phyloP scores from a whole-genome alignment of 1,140 invertebrate genomes.

The Globodera rostochiensis region DNA sequence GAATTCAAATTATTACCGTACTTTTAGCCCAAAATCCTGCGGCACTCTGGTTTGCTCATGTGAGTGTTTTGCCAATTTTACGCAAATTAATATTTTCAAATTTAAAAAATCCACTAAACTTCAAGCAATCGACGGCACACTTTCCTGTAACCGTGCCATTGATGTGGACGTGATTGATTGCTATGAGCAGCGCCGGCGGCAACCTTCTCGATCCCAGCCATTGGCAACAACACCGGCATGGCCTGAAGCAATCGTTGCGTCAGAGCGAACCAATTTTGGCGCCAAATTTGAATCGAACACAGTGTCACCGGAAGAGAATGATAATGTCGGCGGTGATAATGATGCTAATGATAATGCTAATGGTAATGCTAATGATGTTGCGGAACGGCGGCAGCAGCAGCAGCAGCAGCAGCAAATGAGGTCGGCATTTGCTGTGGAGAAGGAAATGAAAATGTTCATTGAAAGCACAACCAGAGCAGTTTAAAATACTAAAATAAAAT shows the following conservation, averaged over 20 bases:
- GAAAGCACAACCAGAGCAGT: neutral
- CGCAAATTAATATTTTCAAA: neutral
- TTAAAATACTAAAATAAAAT: neutral
- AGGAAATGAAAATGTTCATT: neutral
- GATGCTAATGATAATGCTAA: neutral
- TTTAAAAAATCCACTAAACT: neutral
- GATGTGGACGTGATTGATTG: conserved; percentile 53
- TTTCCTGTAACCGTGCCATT: conserved; percentile 50
- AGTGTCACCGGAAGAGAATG: neutral
- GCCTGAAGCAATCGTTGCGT: neutral
- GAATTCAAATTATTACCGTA: neutral
- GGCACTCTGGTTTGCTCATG: conserved; percentile 50
- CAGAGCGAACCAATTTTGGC: neutral
- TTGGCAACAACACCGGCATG: neutral
- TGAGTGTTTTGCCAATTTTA: conserved; percentile 30
- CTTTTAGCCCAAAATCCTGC: conserved; percentile 50
- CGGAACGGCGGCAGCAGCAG: too few species aligned
- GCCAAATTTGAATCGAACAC: neutral
- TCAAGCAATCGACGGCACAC: conserved; percentile 41
- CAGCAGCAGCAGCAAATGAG: neutral
- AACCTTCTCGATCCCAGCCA: neutral
- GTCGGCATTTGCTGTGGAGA: neutral
- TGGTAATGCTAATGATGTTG: too few species aligned
- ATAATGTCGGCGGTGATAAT: neutral
- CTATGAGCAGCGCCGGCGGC: conserved; percentile 39